Base-by-base conservation (phyloP, 2,888 invertebrate genomes). In the Trisateles emortualis region DNA sequence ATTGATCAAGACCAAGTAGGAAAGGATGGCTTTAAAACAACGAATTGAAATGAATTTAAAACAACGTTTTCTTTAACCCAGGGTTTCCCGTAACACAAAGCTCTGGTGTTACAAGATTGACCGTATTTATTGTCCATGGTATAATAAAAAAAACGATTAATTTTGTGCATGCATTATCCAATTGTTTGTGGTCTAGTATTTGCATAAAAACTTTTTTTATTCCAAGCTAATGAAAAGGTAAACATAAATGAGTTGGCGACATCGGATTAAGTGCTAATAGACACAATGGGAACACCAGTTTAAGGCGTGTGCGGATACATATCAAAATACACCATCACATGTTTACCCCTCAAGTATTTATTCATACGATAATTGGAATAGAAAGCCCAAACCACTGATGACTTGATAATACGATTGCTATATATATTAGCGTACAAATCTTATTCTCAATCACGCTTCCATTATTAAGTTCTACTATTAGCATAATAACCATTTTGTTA, bases 371-470 rank as follows among this genome's bases (percentile, higher is more conserved):
- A 44, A 44, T 44, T 33, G 24, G 19, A 10, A 10, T 8, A 33
- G 33, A 33, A 22, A 19, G 26, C 26, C 26, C 8, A 26, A 8
- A 6, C 1, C 5, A 4, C 26, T 22, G 22, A 26, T 6, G 26
- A 26, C 3, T 26, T 8, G 3, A 3, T 3, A 22, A 22, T 22
- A 22, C 2, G 22, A 22, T 22, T 26, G 8, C 26, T 6, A 26
- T n/a, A n/a, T n/a, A n/a, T n/a, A n/a, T 24, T 29, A 38, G 10
- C 17, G 1, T 9, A 3, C 10, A 40, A 40, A 58, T 22, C 1
- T 46, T 11, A 19, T 43, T 3, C 13, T 22, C 38, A 19, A 56
- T 58, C 59, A 62, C 10, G 42, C 30, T 36, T 22, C 22, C 5
- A 26, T 8, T 26, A 26, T 26, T 26, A 26, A 8, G 6, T 1